phyloP scores from a whole-genome alignment of 2,797 vertebrate species.

The Spondyliosoma cantharus region DNA sequence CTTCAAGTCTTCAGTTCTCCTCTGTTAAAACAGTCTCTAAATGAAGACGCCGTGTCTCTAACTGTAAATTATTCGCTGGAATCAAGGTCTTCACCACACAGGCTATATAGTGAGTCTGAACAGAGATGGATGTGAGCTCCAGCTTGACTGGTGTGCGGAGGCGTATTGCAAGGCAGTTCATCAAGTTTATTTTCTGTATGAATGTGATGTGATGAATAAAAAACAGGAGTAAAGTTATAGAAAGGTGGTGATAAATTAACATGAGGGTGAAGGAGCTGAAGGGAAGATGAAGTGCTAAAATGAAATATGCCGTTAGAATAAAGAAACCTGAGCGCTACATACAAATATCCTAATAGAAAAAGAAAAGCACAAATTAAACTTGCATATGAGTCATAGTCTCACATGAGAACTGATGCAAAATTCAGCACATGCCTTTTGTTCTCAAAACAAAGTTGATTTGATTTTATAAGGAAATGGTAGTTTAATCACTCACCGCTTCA shows the following conservation, averaged over 20 bases:
- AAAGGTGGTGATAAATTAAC: neutral
- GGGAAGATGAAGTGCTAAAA: neutral
- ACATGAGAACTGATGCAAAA: slow-evolving; percentile 20
- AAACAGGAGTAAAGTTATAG: neutral
- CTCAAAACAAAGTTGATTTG: neutral
- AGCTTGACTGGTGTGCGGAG: too few species aligned
- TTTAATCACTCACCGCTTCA: slow-evolving; percentile 9
- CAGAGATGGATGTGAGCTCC: too few species aligned
- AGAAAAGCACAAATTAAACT: neutral
- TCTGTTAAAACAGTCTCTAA: too few species aligned
- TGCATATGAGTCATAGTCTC: neutral
- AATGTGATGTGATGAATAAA: neutral
- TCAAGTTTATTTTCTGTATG: neutral
- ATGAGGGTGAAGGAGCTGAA: neutral
- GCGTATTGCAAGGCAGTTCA: too few species aligned
- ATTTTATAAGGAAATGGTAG: slow-evolving; percentile 14
- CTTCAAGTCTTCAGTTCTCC: too few species aligned
- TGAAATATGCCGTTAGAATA: neutral
- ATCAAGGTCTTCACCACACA: too few species aligned
- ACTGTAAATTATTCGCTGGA: too few species aligned
- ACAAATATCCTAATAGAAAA: neutral
- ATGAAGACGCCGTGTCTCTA: too few species aligned
- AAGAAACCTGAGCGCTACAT: neutral
- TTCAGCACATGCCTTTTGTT: neutral
- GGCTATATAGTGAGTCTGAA: too few species aligned